Conservation (phyloP, 2,113 vertebrate species). For the Varanus komodoensis region DNA sequence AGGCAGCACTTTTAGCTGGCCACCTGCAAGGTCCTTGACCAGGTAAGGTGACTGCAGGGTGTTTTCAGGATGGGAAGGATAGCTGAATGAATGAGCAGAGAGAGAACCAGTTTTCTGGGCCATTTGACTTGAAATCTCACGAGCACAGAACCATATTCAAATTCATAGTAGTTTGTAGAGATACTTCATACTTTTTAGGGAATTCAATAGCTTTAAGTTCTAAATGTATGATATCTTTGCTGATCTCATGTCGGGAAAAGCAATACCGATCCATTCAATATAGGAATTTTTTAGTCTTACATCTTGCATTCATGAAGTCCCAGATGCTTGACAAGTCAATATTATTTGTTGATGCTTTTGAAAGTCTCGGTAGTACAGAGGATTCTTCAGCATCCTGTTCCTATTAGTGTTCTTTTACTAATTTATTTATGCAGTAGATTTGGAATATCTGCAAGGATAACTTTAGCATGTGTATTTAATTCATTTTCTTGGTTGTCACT, state of each 20-base stretch:
- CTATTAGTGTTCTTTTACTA: background rate
- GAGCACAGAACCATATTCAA: slow-evolving; percentile 33
- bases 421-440: background rate
- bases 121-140: slow-evolving; percentile 49
- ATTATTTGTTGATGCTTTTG: background rate
- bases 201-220: background rate
- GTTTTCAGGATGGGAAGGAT: slow-evolving; percentile 46
- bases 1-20: slow-evolving; percentile 24
- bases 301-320: background rate
- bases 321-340: background rate
- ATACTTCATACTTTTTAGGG: slow-evolving; percentile 6
- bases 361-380: background rate
- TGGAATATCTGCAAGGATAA: background rate
- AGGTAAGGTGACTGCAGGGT: slow-evolving; percentile 48
- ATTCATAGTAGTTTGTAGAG: slow-evolving; percentile 27
- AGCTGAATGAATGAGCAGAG: slow-evolving; percentile 46
- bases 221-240: slow-evolving; percentile 18
- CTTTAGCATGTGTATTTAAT: background rate
- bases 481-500: background rate
- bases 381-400: background rate
- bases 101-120: slow-evolving; percentile 39
- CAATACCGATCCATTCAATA: background rate
- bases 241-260: slow-evolving; percentile 3
- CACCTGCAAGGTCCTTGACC: slow-evolving; percentile 53
- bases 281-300: background rate